phyloP scores from a whole-genome alignment of 2,888 invertebrate species.

The Agrochola macilenta region DNA sequence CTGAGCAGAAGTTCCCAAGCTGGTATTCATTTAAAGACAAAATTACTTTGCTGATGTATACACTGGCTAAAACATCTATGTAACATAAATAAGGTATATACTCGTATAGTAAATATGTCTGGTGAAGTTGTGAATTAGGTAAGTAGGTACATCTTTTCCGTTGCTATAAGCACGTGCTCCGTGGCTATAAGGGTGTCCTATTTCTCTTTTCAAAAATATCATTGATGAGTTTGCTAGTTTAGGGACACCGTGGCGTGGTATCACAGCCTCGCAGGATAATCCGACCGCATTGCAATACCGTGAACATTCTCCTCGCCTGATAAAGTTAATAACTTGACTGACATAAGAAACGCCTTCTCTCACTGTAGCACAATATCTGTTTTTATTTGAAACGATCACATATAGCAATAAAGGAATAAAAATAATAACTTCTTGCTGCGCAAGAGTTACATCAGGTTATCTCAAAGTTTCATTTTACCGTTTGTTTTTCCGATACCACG shows the following conservation, averaged over 20 bases:
- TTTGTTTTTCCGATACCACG: slow-evolving; percentile 45
- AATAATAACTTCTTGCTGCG: slow-evolving; percentile 41
- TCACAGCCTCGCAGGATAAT: background rate
- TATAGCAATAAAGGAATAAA: slow-evolving; percentile 42
- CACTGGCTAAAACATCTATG: slow-evolving; percentile 3
- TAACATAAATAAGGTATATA: background rate
- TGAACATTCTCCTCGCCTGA: slow-evolving; percentile 16
- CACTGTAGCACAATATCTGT: slow-evolving; percentile 27
- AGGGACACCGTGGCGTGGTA: background rate
- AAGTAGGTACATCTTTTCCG: background rate
- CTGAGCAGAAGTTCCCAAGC: slow-evolving; percentile 1
- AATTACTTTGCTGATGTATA: background rate
- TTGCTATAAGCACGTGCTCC: background rate
- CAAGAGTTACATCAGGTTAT: slow-evolving; percentile 39
- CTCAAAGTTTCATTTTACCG: slow-evolving; percentile 21
- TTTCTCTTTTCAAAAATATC: background rate
- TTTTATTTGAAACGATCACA: slow-evolving; percentile 39
- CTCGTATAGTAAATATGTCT: background rate
- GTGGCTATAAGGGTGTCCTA: background rate
- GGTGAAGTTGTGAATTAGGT: background rate
- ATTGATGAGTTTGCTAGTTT: background rate
- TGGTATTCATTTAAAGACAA: background rate
- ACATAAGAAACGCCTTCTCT: slow-evolving; percentile 17
- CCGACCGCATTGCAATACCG: background rate
- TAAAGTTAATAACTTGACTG: slow-evolving; percentile 13